These are phyloP conservation scores for Trilocha varians DNA, from an alignment of 2,888 invertebrate species.

Conservation along the genomic window DNA sequence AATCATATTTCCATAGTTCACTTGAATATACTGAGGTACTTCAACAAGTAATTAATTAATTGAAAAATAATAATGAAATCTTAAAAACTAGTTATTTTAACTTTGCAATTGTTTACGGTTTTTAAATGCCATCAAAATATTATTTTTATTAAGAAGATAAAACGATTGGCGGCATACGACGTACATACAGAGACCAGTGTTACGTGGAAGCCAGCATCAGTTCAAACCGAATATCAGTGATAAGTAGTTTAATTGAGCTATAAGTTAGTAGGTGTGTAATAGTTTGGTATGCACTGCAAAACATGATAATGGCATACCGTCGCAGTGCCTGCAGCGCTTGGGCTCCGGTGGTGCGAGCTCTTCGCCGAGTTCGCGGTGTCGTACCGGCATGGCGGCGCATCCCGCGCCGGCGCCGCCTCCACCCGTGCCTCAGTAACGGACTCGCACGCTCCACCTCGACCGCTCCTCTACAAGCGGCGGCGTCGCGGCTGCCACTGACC, in stretches of 20 bases:
- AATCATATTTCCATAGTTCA: too few species aligned
- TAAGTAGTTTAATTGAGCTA: background rate
- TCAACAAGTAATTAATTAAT: too few species aligned
- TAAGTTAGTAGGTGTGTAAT: background rate
- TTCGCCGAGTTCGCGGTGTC: slow-evolving; percentile 73
- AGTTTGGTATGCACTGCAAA: slow-evolving; percentile 15
- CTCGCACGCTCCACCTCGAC: slow-evolving; percentile 50
- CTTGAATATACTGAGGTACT: too few species aligned
- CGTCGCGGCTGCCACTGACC: slow-evolving; percentile 69
- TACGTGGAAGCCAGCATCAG: background rate
- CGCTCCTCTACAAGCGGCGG: slow-evolving; percentile 64
- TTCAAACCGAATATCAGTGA: background rate
- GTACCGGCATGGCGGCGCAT: slow-evolving; percentile 74
- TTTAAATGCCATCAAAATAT: too few species aligned
- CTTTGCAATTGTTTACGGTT: too few species aligned
- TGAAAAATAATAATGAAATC: too few species aligned
- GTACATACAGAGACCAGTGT: background rate
- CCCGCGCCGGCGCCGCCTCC: slow-evolving; percentile 68
- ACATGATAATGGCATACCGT: slow-evolving; percentile 76
- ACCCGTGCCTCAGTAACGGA: slow-evolving; percentile 48
- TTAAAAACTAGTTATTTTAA: too few species aligned
- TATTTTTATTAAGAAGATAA: too few species aligned
- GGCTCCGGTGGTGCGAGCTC: slow-evolving; percentile 81
- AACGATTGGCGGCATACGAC: slow-evolving; percentile 2
- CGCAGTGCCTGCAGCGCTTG: slow-evolving; percentile 94